Base-by-base conservation (phyloP, 92 coral and sea anemone genomes). In the Diadumene lineata region DNA sequence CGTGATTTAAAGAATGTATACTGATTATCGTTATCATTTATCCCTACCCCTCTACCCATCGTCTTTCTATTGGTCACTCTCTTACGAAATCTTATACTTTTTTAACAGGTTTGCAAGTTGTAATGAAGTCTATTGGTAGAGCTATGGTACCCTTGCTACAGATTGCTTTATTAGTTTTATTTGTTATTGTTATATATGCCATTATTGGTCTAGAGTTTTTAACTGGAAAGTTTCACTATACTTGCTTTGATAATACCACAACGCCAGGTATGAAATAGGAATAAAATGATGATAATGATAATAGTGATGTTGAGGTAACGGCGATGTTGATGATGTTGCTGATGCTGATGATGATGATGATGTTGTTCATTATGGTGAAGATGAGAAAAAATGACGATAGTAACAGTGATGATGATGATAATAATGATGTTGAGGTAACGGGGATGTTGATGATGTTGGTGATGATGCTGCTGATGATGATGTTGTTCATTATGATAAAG, bases 101-200 rank as follows among this genome's bases (percentile, higher is more conserved):
- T 18, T 62, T 68, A 44, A 2, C 74, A 96, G 99, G 99, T 77
- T 79, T 96, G 16, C 99, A 96, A 81, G 99, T 96, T 50, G 99
- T 96, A 33, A 96, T 96, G 99, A 96, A 96, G 75, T 96, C 99
- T 22, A 96, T 96, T 31, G 88, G 94, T 50, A 88, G 99, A 21
- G 99, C 99, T 22, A 96, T 96, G 99, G 93, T 96, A 15, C 99
- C 99, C 16, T 84, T 96, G 18, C 81, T 96, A 7, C 99, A 96
- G 68, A 89, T 96, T 18, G 92, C 92, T 7, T 79, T 96, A 7
- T 79, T 96, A 11, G 92, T 90, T 21, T 62, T 94, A 58, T 94
- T 94, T 81, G 92, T 93, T 31, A 94, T 94, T 31, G 87, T 90
- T 8, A 94, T 94, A 63, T 94, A 89, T 77, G 98, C 98, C 57